Evolutionary conservation across 1,140 invertebrate genomes (phyloP).

Genomic region (Contarinia nasturtii): DNA sequence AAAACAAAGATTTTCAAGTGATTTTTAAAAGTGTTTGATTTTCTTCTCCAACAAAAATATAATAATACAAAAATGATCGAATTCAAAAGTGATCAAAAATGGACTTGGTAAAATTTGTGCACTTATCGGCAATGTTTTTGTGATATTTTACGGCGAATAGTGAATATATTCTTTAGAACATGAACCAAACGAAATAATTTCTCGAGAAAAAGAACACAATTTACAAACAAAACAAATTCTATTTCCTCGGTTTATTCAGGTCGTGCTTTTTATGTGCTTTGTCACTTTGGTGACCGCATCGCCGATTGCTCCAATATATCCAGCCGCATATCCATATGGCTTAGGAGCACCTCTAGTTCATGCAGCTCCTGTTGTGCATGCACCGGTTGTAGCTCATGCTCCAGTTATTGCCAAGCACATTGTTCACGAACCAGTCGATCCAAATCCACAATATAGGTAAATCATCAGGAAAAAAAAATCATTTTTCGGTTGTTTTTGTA

Average conservation of each 20-base stretch:
- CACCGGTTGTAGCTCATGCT: slow-evolving; percentile 17
- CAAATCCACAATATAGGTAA: slow-evolving; percentile 39
- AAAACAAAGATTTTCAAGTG: too few relatives aligned
- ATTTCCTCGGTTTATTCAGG: background rate
- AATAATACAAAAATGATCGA: too few relatives aligned
- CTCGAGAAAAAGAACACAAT: background rate
- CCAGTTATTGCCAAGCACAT: slow-evolving; percentile 22
- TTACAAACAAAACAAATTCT: background rate
- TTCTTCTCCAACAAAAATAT: too few relatives aligned
- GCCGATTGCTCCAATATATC: slow-evolving; percentile 2
- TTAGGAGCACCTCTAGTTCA: slow-evolving; percentile 2
- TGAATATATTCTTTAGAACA: too few relatives aligned
- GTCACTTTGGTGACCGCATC: slow-evolving; percentile 2
- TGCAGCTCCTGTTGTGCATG: slow-evolving; percentile 12
- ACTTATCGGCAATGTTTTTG: too few relatives aligned
- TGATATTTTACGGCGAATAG: too few relatives aligned
- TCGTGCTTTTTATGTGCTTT: slow-evolving; percentile 1
- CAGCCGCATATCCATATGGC: slow-evolving; percentile 1
- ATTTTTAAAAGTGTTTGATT: too few relatives aligned
- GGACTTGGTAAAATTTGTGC: too few relatives aligned
- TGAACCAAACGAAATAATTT: background rate
- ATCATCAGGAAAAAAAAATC: too few relatives aligned
- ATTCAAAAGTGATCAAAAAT: too few relatives aligned
- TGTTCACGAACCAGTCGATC: slow-evolving; percentile 36
- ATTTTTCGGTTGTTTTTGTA: too few relatives aligned